phyloP scores from a whole-genome alignment of 2,888 invertebrate species.

The Mycalesis mineus region DNA sequence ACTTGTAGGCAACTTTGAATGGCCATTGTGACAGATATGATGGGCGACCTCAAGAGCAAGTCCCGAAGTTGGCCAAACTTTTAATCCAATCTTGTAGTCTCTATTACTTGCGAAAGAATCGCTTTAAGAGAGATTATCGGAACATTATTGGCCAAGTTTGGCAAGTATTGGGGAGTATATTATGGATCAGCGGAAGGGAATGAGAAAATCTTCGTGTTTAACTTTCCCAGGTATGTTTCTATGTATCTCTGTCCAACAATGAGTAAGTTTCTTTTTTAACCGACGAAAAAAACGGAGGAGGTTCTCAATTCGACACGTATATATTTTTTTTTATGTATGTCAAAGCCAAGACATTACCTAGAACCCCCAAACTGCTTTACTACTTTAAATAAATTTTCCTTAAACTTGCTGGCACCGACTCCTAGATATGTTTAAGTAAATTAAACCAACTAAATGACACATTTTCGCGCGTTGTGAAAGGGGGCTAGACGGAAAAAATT shows the following conservation, averaged over 20 bases:
- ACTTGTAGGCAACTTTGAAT: conserved; percentile 22
- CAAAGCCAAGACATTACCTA: no score
- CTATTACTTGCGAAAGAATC: conserved; percentile 44
- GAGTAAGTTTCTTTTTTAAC: no score
- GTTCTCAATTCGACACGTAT: no score
- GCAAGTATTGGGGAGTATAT: conserved; percentile 5
- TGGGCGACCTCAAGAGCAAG: conserved; percentile 23
- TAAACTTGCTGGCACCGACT: no score
- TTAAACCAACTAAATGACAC: no score
- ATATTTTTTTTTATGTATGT: no score
- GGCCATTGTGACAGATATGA: conserved; percentile 26
- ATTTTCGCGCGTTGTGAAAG: no score
- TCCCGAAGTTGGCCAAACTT: conserved; percentile 31
- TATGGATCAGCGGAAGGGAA: conserved; percentile 4
- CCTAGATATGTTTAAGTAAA: no score
- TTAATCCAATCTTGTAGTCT: conserved; percentile 41
- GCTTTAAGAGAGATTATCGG: conserved; percentile 32
- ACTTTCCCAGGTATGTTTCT: not conserved
- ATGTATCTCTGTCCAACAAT: not conserved
- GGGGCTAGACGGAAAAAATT: no score
- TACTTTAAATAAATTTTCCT: no score
- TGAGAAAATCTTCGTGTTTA: conserved; percentile 1
- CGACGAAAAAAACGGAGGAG: no score
- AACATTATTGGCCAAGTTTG: conserved; percentile 17
- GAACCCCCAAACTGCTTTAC: no score